These are phyloP conservation scores for Phalera bucephala DNA, from an alignment of 2,888 invertebrate genomes.

Conservation along the genomic window DNA sequence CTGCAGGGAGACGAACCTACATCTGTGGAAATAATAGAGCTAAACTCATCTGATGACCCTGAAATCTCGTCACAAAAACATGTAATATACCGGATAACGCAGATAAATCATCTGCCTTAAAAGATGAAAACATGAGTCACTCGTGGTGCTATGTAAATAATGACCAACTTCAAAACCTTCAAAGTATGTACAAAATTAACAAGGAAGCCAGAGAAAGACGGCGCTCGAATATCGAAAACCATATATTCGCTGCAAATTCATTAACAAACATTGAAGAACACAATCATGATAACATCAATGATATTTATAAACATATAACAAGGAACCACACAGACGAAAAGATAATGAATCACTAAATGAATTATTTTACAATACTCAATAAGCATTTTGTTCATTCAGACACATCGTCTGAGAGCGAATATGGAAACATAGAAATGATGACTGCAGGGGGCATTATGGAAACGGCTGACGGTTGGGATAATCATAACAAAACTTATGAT, in stretches of 20 bases:
- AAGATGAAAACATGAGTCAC: conserved; percentile 26
- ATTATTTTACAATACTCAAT: conserved; percentile 54
- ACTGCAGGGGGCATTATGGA: conserved; percentile 15
- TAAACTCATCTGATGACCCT: conserved; percentile 43
- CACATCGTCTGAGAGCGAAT: conserved; percentile 43
- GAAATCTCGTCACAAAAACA: conserved; percentile 19
- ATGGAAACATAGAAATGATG: conserved; percentile 32
- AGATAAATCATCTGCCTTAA: too few species aligned
- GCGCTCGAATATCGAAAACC: conserved; percentile 25
- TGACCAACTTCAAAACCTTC: conserved; percentile 20
- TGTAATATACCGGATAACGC: conserved; percentile 14
- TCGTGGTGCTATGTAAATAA: conserved; percentile 40
- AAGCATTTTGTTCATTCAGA: conserved; percentile 44
- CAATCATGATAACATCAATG: conserved; percentile 3
- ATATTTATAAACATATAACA: conserved; percentile 9
- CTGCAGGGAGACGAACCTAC: conserved; percentile 34
- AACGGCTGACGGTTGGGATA: conserved; percentile 21
- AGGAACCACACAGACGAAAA: conserved; percentile 13
- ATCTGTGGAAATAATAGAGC: conserved; percentile 57
- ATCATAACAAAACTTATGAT: conserved; percentile 28
- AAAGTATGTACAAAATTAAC: conserved; percentile 44
- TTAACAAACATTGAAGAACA: conserved; percentile 8
- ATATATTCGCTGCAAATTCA: conserved; percentile 5
- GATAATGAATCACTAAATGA: conserved; percentile 36
- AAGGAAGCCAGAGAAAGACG: conserved; percentile 44